Evolutionary conservation across 2,113 vertebrate species (phyloP).

Genomic region (Sceloporus undulatus): DNA sequence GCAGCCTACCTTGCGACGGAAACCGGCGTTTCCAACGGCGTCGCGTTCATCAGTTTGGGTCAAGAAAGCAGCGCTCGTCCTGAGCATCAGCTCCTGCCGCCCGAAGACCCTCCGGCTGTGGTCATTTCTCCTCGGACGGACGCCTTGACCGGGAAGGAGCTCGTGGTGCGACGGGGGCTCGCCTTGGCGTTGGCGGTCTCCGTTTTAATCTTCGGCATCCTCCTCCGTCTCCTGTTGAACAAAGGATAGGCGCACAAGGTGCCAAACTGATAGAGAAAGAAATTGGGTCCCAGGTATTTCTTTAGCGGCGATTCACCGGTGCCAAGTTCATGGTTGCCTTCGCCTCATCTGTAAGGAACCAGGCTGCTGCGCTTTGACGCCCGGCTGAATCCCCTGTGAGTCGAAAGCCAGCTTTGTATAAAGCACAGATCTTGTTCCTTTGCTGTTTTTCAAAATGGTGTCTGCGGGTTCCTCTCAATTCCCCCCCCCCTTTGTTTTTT

Average conservation of each 20-base stretch:
- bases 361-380: no score
- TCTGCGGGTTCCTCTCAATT: neutral
- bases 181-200: constrained; percentile 9
- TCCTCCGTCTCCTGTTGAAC: constrained; percentile 63
- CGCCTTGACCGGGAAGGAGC: fast-evolving
- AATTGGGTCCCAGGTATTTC: no score
- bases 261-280: neutral
- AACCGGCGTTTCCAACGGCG: neutral
- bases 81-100: neutral
- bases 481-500: no score
- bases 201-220: constrained; percentile 69
- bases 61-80: neutral
- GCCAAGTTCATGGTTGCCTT: no score
- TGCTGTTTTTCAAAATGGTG: no score
- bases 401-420: no score
- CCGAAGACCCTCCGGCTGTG: neutral
- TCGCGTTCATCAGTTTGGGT: neutral
- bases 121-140: fast-evolving
- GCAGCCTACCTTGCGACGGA: constrained; percentile 41
- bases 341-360: no score
- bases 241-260: neutral
- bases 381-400: no score
- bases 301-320: no score
- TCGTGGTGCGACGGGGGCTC: constrained; percentile 42
- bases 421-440: no score